Evolutionary conservation across 1,140 invertebrate genomes (phyloP).

Genomic region (Bathynomus jamesi): DNA sequence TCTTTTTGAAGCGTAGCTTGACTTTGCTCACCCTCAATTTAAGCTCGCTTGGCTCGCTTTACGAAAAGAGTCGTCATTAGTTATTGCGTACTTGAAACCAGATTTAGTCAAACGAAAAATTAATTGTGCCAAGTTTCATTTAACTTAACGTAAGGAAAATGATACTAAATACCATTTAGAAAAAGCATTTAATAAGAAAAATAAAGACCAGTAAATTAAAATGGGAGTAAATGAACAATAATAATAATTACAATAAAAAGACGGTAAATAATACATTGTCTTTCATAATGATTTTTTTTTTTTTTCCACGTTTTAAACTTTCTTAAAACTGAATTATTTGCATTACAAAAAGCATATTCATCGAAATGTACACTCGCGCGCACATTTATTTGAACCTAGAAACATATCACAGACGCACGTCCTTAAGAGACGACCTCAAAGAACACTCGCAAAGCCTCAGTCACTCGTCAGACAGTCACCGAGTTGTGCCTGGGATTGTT

Average conservation of each 20-base stretch:
- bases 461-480: not conserved
- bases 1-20: too few species aligned
- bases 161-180: not conserved
- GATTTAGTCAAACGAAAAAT: too few species aligned
- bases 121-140: too few species aligned
- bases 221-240: not conserved
- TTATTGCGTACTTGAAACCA: too few species aligned
- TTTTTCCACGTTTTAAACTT: too few species aligned
- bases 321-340: not conserved
- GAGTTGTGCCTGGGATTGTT: not conserved
- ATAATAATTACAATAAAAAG: not conserved
- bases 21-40: too few species aligned
- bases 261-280: not conserved
- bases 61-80: too few species aligned
- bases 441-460: not conserved
- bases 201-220: constrained; percentile 1
- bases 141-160: not conserved
- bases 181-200: not conserved
- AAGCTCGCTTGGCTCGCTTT: too few species aligned
- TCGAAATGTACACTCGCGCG: not conserved
- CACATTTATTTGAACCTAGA: not conserved
- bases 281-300: not conserved
- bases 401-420: not conserved
- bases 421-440: too few species aligned
- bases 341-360: not conserved